These are phyloP conservation scores for Campoletis sonorensis DNA, from an alignment of 1,140 invertebrate genomes.

Conservation along the genomic window DNA sequence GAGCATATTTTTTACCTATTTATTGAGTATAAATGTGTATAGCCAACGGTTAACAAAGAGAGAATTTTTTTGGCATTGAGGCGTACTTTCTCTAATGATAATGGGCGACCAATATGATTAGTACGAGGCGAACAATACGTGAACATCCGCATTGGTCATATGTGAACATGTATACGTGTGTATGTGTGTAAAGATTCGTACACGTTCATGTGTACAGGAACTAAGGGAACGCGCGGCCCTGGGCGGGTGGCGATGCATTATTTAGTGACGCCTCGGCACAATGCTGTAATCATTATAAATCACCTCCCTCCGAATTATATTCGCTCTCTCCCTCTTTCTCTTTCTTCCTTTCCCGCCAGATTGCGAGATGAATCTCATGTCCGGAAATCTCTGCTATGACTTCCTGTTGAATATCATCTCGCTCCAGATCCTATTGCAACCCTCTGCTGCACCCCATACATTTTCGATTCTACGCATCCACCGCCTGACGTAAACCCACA, in stretches of 20 bases:
- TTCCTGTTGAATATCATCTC: slow-evolving; percentile 58
- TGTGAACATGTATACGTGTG: neutral
- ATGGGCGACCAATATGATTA: slow-evolving; percentile 35
- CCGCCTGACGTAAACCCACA: neutral
- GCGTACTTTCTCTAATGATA: slow-evolving; percentile 47
- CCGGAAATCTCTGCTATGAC: slow-evolving; percentile 61
- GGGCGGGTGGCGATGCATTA: slow-evolving; percentile 65
- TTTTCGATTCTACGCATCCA: neutral
- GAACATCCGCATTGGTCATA: too few species aligned
- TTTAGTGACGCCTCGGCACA: slow-evolving; percentile 66
- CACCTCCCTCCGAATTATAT: slow-evolving; percentile 55
- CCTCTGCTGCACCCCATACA: slow-evolving; percentile 3
- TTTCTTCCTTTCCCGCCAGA: slow-evolving; percentile 47
- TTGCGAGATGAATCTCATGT: slow-evolving; percentile 20
- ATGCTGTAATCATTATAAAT: slow-evolving; percentile 71
- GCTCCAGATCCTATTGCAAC: slow-evolving; percentile 17
- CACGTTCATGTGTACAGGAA: neutral
- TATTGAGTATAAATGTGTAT: neutral
- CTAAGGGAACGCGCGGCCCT: slow-evolving; percentile 59
- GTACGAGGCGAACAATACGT: neutral
- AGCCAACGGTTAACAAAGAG: slow-evolving; percentile 23
- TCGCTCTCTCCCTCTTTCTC: slow-evolving; percentile 30
- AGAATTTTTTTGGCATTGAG: slow-evolving; percentile 45
- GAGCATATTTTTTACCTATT: neutral
- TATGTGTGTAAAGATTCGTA: neutral